A percentile compares a stretch with the other conserved stretches of the same genome.
phyloP scores from a whole-genome alignment of 2,888 invertebrate genomes.

The Apodemia mormo region DNA sequence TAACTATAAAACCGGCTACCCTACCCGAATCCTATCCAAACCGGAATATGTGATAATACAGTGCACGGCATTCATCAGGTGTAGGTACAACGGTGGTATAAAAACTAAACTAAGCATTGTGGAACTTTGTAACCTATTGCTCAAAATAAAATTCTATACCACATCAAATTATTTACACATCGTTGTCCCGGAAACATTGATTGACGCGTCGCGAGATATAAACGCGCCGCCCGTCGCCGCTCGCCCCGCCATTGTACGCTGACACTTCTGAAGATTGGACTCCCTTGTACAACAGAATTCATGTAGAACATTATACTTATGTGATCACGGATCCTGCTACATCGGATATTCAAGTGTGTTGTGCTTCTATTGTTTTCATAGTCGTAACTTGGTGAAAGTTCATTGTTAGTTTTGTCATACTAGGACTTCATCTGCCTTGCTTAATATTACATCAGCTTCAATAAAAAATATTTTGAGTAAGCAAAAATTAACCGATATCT shows the following conservation, averaged over 20 bases:
- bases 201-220: constrained; percentile 60
- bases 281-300: constrained; percentile 16
- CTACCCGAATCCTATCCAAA: too few relatives aligned
- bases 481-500: too few relatives aligned
- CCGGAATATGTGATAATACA: too few relatives aligned
- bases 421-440: too few relatives aligned
- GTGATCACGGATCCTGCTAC: not conserved
- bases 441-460: too few relatives aligned
- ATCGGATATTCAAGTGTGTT: not conserved
- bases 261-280: constrained; percentile 36
- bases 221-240: constrained; percentile 53
- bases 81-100: too few relatives aligned
- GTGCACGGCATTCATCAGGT: too few relatives aligned
- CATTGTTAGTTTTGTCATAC: not conserved
- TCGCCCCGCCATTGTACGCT: constrained; percentile 39
- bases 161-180: constrained; percentile 35
- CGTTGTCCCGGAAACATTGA: constrained; percentile 51
- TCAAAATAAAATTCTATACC: constrained; percentile 24
- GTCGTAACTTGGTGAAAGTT: not conserved
- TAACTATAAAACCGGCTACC: too few relatives aligned
- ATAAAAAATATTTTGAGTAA: too few relatives aligned
- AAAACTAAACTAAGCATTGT: not conserved
- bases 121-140: not conserved
- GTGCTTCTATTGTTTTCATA: not conserved
- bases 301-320: not conserved